A percentile compares a stretch with the other conserved stretches of the same genome.
phyloP scores from a whole-genome alignment of 2,113 vertebrate species.

The Gorsachius goisagi region DNA sequence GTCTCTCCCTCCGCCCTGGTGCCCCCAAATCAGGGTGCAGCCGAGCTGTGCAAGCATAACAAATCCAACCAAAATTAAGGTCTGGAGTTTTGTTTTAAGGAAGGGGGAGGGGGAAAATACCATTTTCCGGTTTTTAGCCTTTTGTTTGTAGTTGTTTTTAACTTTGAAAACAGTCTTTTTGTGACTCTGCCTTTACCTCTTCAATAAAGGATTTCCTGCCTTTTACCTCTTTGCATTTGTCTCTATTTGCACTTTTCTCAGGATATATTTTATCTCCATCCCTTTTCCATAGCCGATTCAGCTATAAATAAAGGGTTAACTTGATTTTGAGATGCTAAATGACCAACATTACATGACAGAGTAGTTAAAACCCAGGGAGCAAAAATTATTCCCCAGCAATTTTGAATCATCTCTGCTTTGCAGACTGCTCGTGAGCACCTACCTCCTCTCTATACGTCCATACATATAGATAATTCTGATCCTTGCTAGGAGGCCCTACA shows the following conservation, averaged over 20 bases:
- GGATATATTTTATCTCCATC: not conserved
- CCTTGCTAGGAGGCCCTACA: not conserved
- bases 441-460: fast-evolving
- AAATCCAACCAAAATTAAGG: not conserved
- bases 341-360: not conserved
- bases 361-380: not conserved
- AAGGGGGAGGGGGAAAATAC: not conserved
- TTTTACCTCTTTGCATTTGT: not conserved
- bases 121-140: not conserved
- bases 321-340: not conserved
- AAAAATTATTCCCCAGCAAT: not conserved
- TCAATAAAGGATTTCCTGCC: constrained; percentile 66
- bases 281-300: not conserved
- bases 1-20: not conserved
- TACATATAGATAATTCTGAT: not conserved
- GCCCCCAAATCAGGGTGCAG: not conserved
- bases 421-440: not conserved
- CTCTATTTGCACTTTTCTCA: not conserved
- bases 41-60: not conserved
- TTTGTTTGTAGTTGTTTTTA: constrained; percentile 5
- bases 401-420: not conserved
- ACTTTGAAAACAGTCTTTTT: constrained; percentile 10
- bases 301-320: not conserved
- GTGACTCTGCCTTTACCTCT: constrained; percentile 39
- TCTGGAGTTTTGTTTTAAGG: not conserved